These are phyloP conservation scores for Poeciliopsis occidentalis DNA, from an alignment of 2,113 vertebrate genomes.

Conservation along the genomic window DNA sequence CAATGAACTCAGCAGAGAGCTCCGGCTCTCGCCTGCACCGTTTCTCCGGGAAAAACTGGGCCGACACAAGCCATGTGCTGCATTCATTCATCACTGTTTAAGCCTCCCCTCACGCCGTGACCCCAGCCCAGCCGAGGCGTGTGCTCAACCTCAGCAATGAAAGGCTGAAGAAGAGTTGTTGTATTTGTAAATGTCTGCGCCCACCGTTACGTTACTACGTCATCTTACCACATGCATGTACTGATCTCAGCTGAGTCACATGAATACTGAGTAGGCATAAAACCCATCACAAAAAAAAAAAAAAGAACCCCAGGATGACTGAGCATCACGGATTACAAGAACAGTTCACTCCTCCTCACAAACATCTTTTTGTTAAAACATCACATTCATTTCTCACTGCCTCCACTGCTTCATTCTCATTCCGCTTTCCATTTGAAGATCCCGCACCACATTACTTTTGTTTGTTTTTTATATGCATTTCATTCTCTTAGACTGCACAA, in stretches of 20 bases:
- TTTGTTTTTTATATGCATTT: neutral
- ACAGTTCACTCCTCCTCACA: slow-evolving; percentile 71
- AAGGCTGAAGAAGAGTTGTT: neutral
- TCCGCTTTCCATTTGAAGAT: slow-evolving; percentile 22
- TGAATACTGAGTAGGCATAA: slow-evolving; percentile 68
- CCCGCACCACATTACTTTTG: slow-evolving; percentile 6
- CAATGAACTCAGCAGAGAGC: slow-evolving; percentile 70
- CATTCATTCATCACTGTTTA: slow-evolving; percentile 63
- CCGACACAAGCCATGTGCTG: slow-evolving; percentile 59
- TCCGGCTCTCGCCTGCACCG: slow-evolving; percentile 41
- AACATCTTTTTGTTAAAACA: slow-evolving; percentile 58
- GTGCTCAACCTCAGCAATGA: slow-evolving; percentile 30
- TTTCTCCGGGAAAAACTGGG: slow-evolving; percentile 44
- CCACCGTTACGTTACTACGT: slow-evolving; percentile 22
- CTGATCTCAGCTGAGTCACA: slow-evolving; percentile 64
- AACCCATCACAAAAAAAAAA: neutral
- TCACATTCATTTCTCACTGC: slow-evolving; percentile 49
- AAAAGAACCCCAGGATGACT: slow-evolving; percentile 61
- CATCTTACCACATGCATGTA: slow-evolving; percentile 51
- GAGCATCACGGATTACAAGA: slow-evolving; percentile 63
- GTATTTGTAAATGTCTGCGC: slow-evolving; percentile 1
- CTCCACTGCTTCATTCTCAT: slow-evolving; percentile 42
- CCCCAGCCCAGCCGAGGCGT: slow-evolving; percentile 31
- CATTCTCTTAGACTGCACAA: slow-evolving; percentile 9
- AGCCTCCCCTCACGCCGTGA: slow-evolving; percentile 50